Base-by-base conservation (phyloP, 2,888 invertebrate genomes). In the Parelbella ahira region DNA sequence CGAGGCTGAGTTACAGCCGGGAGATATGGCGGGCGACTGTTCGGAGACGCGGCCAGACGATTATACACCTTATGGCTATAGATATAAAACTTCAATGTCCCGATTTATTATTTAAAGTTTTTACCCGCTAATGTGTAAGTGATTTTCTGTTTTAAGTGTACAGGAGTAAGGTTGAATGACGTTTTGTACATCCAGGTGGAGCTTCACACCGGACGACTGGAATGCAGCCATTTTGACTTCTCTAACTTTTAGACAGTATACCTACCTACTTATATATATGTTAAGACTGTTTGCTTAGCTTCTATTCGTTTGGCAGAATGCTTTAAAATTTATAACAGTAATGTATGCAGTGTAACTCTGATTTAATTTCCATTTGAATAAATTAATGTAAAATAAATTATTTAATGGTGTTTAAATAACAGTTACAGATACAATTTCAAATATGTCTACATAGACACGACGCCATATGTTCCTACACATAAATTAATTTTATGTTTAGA, bases 161-260 rank as follows among this genome's bases (percentile, higher is more conserved):
- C 42, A 9, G 2, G 0, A 5, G 44, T 51, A 54, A 50, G 41
- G 50, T 41, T 10, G 28, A 37, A 25, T 20, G 18, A 9, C 6
- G n/a, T 27, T 27, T 8, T 19, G 4, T 4, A 15, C 23, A 11
- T 11, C 20, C 27, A 27, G 36, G 19, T 27, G n/a, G 15, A 18
- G 7, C 10, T 30, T 34, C 28, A 15, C 18, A 7, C 21, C 21
- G 19, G 39, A 47, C 30, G 32, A 42, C 47, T 54, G 60, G 60
- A 60, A 60, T 60, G 60, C 58, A 57, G 60, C 58, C 60, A 60
- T 60, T 54, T 58, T 58, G 57, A 47, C 49, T 55, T 54, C 48
- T 48, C 49, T 49, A 41, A 48, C 36, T 43, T 51, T 50, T 51
- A 47, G 44, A 51, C 47, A 45, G 37, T 45, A 50, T n/a, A n/a